Evolutionary conservation across 2,888 invertebrate genomes (phyloP), one percentile per base, ranked within the genome.

Genomic region (Calameuta filiformis): DNA sequence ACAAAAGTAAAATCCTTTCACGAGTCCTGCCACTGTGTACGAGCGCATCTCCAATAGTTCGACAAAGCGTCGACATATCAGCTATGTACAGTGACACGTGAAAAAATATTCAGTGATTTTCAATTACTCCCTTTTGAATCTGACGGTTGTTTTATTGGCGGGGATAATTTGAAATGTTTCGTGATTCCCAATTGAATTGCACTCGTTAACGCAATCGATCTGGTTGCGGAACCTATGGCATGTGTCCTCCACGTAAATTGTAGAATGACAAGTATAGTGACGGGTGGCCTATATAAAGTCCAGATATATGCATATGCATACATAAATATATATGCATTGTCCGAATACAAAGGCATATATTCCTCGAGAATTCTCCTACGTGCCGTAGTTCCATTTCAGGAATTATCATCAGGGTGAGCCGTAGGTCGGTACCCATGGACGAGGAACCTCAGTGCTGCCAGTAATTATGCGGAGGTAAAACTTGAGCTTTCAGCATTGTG

Each of bases 401-500:
- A 81, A 77, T 82, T 81, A 78, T 81, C 79, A 79, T 23, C 35
- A 76, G 81, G 77, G 30, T 56, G 56, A 56, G 9, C 56, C 56
- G 56, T 23, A 56, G 56, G 23, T 23, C 9, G 56, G 23, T 23
- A 56, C 23, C 56, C 23, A 56, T 56, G 56, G 56, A 56, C 56
- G 56, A 56, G 56, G 23, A 56, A 56, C 56, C 9, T 56, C 9
- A 2, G 23, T 56, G 56, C 56, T 56, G 56, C 23, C 56, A 68
- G 81, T 83, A 83, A 83, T 83, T 83, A 83, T 81, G 77, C 73
- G 69, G 71, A 80, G 77, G 81, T 81, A 83, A 83, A 83, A 83
- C 83, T 83, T 78, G 79, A 81, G 83, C 83, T 80, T 81, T 76
- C 79, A 79, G 34, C 71, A 71, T 71, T 80, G 80, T 77, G 77